Conservation (phyloP, 2,113 vertebrate species). For the Pithys albifrons region DNA sequence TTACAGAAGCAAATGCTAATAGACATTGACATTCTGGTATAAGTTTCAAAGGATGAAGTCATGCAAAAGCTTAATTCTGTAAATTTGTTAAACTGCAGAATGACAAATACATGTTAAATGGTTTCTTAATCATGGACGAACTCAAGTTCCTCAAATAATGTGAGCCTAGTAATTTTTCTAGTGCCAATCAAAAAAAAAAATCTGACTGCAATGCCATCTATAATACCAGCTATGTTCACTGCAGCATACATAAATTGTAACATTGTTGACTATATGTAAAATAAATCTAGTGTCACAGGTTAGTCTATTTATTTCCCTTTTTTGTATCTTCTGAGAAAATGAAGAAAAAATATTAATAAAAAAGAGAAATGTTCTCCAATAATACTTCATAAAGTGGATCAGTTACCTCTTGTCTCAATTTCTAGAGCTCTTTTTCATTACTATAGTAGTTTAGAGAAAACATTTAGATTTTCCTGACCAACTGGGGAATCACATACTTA, state of each 20-base stretch:
- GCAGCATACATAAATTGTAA: neutral
- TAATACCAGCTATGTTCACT: slow-evolving; percentile 6
- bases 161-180: slow-evolving; percentile 34
- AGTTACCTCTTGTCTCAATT: neutral
- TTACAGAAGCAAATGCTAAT: slow-evolving; percentile 33
- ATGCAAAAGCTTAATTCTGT: slow-evolving; percentile 49
- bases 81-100: slow-evolving; percentile 50
- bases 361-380: neutral
- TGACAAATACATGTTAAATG: slow-evolving; percentile 39
- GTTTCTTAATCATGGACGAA: neutral
- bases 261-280: neutral
- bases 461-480: neutral
- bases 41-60: slow-evolving; percentile 27
- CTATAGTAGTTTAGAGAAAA: neutral
- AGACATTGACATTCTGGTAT: slow-evolving; percentile 39
- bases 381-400: neutral
- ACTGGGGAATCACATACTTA: neutral
- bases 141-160: neutral
- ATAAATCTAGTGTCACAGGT: slow-evolving; percentile 14
- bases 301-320: slow-evolving; percentile 9
- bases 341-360: neutral
- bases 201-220: neutral
- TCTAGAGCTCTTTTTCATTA: slow-evolving; percentile 6
- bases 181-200: neutral
- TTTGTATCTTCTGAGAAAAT: neutral